These are phyloP conservation scores for Chaetodon trifasciatus DNA, from an alignment of 2,797 vertebrate species.

Conservation along the genomic window DNA sequence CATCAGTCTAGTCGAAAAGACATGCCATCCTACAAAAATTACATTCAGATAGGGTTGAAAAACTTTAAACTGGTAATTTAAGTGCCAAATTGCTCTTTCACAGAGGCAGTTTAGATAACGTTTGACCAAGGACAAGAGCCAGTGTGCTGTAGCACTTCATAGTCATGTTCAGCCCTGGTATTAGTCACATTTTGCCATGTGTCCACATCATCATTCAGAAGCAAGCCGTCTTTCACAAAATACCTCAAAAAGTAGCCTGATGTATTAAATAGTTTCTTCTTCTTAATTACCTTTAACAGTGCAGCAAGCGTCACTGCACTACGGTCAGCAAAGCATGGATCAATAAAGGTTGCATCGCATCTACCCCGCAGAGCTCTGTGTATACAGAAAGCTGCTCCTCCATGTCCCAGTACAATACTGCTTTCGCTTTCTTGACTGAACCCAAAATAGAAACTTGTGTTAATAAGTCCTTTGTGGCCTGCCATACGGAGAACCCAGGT, in stretches of 20 bases:
- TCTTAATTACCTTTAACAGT: conserved; percentile 46
- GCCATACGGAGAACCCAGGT: conserved; percentile 57
- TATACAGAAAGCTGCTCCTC: conserved; percentile 56
- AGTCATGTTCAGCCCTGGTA: conserved; percentile 1
- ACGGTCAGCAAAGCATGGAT: conserved; percentile 30
- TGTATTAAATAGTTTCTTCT: conserved; percentile 7
- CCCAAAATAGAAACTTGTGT: conserved; percentile 72
- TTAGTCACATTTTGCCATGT: conserved; percentile 1
- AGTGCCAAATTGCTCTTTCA: neutral
- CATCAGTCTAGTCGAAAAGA: neutral
- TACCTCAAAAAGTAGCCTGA: neutral
- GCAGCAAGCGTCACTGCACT: conserved; percentile 15
- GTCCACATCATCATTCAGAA: conserved; percentile 13
- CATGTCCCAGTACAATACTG: conserved; percentile 43
- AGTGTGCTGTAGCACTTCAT: conserved; percentile 3
- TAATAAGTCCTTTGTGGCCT: conserved; percentile 77
- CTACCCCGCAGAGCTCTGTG: conserved; percentile 61
- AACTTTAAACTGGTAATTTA: conserved; percentile 5
- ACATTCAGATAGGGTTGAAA: neutral
- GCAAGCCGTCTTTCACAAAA: neutral
- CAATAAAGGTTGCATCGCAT: conserved; percentile 46
- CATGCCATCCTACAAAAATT: neutral
- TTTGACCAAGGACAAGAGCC: conserved; percentile 4
- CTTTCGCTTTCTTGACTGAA: conserved; percentile 59
- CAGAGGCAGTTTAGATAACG: neutral